These are phyloP conservation scores for Dendroctonus valens DNA, from an alignment of 1,140 invertebrate species.

Conservation along the genomic window DNA sequence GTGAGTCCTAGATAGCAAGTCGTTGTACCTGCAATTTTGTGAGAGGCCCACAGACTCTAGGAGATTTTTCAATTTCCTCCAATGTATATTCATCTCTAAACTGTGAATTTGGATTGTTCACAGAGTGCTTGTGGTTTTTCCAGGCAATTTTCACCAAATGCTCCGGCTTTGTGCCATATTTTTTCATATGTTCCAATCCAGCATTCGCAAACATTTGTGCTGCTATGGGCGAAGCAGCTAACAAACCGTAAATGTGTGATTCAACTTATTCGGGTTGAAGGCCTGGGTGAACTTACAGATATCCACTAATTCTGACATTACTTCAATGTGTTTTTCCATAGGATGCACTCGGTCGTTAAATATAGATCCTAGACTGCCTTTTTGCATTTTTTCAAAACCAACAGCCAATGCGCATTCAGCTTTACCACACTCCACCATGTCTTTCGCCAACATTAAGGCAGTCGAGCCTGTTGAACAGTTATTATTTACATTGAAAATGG, in stretches of 20 bases:
- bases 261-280: background rate
- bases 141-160: slow-evolving; percentile 97
- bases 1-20: too few relatives aligned
- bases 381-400: slow-evolving; percentile 98
- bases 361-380: slow-evolving; percentile 79
- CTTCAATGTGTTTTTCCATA: slow-evolving; percentile 86
- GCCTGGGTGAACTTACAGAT: slow-evolving; percentile 51
- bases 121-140: slow-evolving; percentile 97
- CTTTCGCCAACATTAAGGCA: slow-evolving; percentile 86
- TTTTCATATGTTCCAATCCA: slow-evolving; percentile 94
- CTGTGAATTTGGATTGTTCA: slow-evolving; percentile 95
- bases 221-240: slow-evolving; percentile 74
- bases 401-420: slow-evolving; percentile 87
- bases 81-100: slow-evolving; percentile 87
- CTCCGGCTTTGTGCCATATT: slow-evolving; percentile 88
- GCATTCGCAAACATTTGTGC: slow-evolving; percentile 97
- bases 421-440: slow-evolving; percentile 82
- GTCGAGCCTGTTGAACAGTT: slow-evolving; percentile 96
- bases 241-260: background rate
- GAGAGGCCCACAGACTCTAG: slow-evolving; percentile 81
- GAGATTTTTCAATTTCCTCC: slow-evolving; percentile 85
- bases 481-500: slow-evolving; percentile 98
- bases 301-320: slow-evolving; percentile 80
- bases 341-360: slow-evolving; percentile 90
- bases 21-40: slow-evolving; percentile 77